phyloP scores from a whole-genome alignment of 2,113 vertebrate species.

The Cranoglanis bouderius region DNA sequence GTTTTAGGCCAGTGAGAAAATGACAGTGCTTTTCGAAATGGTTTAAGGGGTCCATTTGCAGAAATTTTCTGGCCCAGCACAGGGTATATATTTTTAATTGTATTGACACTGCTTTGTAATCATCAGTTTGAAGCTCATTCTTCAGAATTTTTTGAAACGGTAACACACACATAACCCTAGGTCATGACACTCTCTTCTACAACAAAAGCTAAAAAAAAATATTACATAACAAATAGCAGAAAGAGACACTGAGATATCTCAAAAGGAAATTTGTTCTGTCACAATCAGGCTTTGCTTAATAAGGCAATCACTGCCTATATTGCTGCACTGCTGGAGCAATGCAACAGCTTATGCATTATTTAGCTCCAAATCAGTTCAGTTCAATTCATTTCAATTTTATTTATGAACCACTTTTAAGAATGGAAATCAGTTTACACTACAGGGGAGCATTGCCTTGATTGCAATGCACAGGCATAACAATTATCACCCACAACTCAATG shows the following conservation, averaged over 20 bases:
- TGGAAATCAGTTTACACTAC: not conserved
- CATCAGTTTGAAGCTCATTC: not conserved
- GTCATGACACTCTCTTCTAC: not conserved
- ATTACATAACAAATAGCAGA: not conserved
- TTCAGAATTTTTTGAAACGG: not conserved
- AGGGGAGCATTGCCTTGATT: not conserved
- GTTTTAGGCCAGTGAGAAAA: constrained; percentile 33
- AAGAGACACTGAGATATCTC: not conserved
- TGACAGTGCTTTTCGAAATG: not conserved
- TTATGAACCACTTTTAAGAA: not conserved
- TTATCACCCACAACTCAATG: not conserved
- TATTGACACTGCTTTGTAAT: not conserved
- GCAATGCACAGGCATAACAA: not conserved
- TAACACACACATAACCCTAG: not conserved
- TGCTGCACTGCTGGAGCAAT: not conserved
- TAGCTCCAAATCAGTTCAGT: not conserved
- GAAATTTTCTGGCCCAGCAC: not conserved
- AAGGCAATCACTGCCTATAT: not conserved
- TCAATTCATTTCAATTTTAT: not conserved
- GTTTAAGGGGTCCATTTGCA: not conserved
- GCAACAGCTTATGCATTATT: not conserved
- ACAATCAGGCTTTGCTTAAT: not conserved
- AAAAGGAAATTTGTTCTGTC: not conserved
- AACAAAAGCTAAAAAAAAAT: not conserved
- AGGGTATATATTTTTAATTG: not conserved